Evolutionary conservation across 2,888 invertebrate species (phyloP).

Genomic region (Diaprepes abbreviatus): DNA sequence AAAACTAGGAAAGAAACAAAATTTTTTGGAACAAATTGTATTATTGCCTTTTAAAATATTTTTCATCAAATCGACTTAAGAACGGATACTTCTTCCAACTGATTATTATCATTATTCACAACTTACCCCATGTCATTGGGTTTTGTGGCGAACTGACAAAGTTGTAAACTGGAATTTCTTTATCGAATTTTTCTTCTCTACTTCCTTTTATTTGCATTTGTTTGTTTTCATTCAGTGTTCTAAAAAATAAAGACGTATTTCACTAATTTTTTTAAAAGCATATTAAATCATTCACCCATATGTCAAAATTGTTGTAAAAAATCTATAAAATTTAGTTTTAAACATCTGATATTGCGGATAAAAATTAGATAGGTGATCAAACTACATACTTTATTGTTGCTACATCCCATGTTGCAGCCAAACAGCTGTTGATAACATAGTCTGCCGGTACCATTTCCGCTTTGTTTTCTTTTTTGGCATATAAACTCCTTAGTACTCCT

Average conservation of each 20-base stretch:
- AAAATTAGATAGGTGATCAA: too few species aligned
- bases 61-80: too few species aligned
- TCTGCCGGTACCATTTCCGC: conserved; percentile 79
- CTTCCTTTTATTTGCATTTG: conserved; percentile 52
- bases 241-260: conserved; percentile 33
- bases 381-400: conserved; percentile 55
- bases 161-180: conserved; percentile 82
- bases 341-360: too few species aligned
- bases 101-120: too few species aligned
- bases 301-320: too few species aligned
- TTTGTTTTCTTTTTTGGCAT: conserved; percentile 68
- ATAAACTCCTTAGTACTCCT: conserved; percentile 75
- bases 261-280: not conserved
- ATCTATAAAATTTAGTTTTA: too few species aligned
- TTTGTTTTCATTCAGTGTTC: conserved; percentile 56
- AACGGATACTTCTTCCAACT: too few species aligned
- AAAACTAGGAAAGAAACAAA: too few species aligned
- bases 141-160: conserved; percentile 87
- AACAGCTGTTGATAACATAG: conserved; percentile 58
- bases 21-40: too few species aligned
- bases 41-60: too few species aligned
- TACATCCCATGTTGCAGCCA: conserved; percentile 58
- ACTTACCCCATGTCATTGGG: conserved; percentile 82
- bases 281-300: too few species aligned
- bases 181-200: conserved; percentile 55